Percentiles rank a stretch among this genome's conserved stretches.
Evolutionary conservation across 1,140 invertebrate genomes (phyloP).

Genomic region (Drosophila setifemur): DNA sequence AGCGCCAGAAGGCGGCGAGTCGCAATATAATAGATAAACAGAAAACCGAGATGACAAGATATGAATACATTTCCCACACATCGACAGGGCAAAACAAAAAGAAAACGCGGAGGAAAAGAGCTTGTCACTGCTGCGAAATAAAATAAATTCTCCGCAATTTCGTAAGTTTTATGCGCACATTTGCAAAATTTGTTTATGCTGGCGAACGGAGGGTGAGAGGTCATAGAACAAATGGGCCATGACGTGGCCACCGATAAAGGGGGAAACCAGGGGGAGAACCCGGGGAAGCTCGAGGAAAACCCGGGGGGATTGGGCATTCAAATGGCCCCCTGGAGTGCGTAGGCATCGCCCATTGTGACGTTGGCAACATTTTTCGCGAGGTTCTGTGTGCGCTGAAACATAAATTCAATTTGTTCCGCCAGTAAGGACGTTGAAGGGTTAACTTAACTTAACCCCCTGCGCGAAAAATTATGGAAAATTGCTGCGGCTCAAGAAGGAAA

Average conservation of each 20-base stretch:
- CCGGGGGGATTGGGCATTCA: background rate
- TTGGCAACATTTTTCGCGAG: constrained; percentile 13
- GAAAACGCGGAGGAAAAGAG: constrained; percentile 15
- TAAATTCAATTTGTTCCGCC: constrained; percentile 65
- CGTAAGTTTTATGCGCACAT: constrained; percentile 74
- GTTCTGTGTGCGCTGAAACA: constrained; percentile 21
- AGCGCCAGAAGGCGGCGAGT: constrained; percentile 60
- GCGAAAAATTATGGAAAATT: constrained; percentile 50
- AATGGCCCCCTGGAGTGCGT: constrained; percentile 21
- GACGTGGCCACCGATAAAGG: constrained; percentile 15
- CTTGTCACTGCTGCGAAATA: constrained; percentile 30
- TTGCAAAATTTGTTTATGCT: constrained; percentile 71
- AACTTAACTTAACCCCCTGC: constrained; percentile 3
- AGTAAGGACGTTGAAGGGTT: constrained; percentile 25
- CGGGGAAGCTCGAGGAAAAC: too few relatives aligned
- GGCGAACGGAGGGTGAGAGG: background rate
- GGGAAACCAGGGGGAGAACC: background rate
- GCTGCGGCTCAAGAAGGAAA: background rate
- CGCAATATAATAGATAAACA: constrained; percentile 46
- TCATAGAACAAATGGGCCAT: constrained; percentile 35
- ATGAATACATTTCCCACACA: background rate
- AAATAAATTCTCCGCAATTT: constrained; percentile 71
- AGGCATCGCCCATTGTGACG: constrained; percentile 47
- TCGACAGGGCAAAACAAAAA: background rate
- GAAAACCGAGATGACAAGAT: constrained; percentile 29